phyloP scores from a whole-genome alignment of 2,113 vertebrate species.

The pig (Sus scrofa) region T2T-Sscrofa CM000823.6:11358001-11358500 shows the following conservation, averaged over 20 bases:
- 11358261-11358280: slow-evolving; percentile 93
- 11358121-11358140: not conserved
- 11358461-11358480: not conserved
- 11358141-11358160: slow-evolving; percentile 87
- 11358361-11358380: not conserved
- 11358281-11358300: not conserved
- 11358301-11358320: not conserved
- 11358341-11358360: fast-evolving
- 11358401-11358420: not conserved
- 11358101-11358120: not conserved
- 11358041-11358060: not conserved
- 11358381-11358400: fast-evolving
- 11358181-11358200: slow-evolving; percentile 91
- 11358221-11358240: slow-evolving; percentile 90
- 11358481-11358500: not conserved
- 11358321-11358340: not conserved
- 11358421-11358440: not conserved
- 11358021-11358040: not conserved
- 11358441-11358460: not conserved
- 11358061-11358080: not conserved
- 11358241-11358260: slow-evolving; percentile 93
- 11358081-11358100: fast-evolving
- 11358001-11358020: not conserved
- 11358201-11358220: slow-evolving; percentile 86
- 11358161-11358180: slow-evolving; percentile 90